phyloP scores from a whole-genome alignment of 2,113 vertebrate species.

The Myodes glareolus region DNA sequence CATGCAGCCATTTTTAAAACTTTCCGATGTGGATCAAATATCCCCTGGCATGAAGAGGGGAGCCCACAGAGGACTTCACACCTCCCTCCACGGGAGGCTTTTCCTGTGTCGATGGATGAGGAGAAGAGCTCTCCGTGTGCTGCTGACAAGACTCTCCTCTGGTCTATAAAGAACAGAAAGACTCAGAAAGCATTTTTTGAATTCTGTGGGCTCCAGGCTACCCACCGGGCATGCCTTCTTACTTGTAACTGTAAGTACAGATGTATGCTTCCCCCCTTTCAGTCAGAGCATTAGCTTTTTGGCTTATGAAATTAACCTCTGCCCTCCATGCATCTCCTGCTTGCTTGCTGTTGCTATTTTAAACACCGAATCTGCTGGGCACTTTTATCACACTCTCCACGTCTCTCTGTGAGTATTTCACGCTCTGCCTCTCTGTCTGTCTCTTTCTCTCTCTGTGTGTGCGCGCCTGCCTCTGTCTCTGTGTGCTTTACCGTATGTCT shows the following conservation, averaged over 20 bases:
- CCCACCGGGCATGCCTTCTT: constrained; percentile 80
- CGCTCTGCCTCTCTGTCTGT: neutral
- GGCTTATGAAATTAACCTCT: constrained; percentile 80
- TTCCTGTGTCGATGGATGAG: constrained; percentile 57
- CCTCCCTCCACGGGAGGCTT: constrained; percentile 69
- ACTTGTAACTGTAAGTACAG: constrained; percentile 82
- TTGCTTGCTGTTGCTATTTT: constrained; percentile 66
- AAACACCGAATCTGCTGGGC: constrained; percentile 53
- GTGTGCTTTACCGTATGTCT: neutral
- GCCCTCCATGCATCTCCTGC: neutral
- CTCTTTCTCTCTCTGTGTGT: neutral
- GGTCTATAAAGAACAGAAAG: constrained; percentile 82
- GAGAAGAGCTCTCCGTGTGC: constrained; percentile 67
- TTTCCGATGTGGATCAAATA: neutral
- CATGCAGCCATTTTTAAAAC: neutral
- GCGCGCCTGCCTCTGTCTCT: neutral
- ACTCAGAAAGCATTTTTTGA: constrained; percentile 68
- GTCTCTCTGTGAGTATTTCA: too few relatives aligned
- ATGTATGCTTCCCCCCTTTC: constrained; percentile 69
- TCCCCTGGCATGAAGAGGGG: neutral
- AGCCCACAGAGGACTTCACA: constrained; percentile 55
- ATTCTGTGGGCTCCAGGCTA: constrained; percentile 80
- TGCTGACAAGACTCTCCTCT: constrained; percentile 78
- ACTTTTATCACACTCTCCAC: neutral
- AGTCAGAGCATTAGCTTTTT: constrained; percentile 71